Base-by-base conservation (phyloP, 2,113 vertebrate genomes). In the Crocuta crocuta region DNA sequence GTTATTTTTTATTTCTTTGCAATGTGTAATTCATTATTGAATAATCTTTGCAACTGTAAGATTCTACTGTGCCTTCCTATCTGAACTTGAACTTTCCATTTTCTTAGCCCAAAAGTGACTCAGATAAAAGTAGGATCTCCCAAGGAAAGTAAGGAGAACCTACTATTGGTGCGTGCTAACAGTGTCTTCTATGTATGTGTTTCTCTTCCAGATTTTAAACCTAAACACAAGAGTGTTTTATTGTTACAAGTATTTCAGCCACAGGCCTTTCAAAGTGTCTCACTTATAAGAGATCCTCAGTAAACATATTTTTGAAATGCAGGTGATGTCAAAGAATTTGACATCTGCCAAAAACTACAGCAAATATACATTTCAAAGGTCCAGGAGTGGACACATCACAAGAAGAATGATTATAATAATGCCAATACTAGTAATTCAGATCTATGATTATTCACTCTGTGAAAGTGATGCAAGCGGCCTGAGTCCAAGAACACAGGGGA, bases 241-340 rank as follows among this genome's bases (percentile, higher is more conserved):
- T 71, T 50, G 24, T 73, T 68, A 21, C 28, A 82, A n/a, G 94
- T 68, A 81, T 70, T 79, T 87, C 13, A 65, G 17, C 74, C 33
- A 78, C 2, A 23, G 53, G 12, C 88, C 24, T 76, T 61, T 65
- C 35, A 61, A 68, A 39, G 5, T 48, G 7, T 17, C 33, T 76
- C 93, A 35, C 35, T 94, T 63, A 15, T 35, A 58, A 80, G 26
- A 84, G 16, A 79, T 35, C 11, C 48, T 45, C 50, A 43, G 2
- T 87, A 53, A 68, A 39, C 12, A 35, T 65, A 83, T 92, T 70
- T 94, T 83, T 78, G 6, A 95, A 88, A 96, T 63, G 39, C 53
- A 82, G 53, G 7, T 39, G 31, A 63, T 76, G 13, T 79, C 63
- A 92, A 79, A 89, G 28, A 95, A 78, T 12, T 39, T 89, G 31